These are phyloP conservation scores for Hestina assimilis DNA, from an alignment of 1,140 invertebrate genomes.

Conservation along the genomic window DNA sequence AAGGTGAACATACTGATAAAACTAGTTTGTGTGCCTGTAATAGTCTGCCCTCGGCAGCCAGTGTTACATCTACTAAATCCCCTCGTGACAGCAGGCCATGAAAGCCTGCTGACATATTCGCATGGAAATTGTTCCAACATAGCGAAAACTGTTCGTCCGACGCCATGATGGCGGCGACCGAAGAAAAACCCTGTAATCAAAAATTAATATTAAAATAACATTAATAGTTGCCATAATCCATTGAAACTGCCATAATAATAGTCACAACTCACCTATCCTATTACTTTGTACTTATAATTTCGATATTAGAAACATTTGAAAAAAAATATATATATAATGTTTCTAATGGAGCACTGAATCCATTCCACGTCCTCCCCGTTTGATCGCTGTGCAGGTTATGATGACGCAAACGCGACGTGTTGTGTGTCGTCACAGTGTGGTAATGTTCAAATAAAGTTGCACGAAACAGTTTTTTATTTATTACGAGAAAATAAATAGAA, in stretches of 20 bases:
- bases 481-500: slow-evolving; percentile 5
- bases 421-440: slow-evolving; percentile 61
- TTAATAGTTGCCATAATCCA: neutral
- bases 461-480: slow-evolving; percentile 32
- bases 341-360: slow-evolving; percentile 58
- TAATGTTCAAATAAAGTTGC: slow-evolving; percentile 37
- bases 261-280: slow-evolving; percentile 63
- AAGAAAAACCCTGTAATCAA: slow-evolving; percentile 57
- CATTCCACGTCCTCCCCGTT: slow-evolving; percentile 71
- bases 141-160: slow-evolving; percentile 87
- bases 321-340: slow-evolving; percentile 68
- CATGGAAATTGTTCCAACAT: slow-evolving; percentile 89
- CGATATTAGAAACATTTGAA: slow-evolving; percentile 77
- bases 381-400: slow-evolving; percentile 65
- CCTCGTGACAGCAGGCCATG: slow-evolving; percentile 86
- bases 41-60: slow-evolving; percentile 88
- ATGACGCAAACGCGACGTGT: slow-evolving; percentile 70
- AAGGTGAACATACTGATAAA: slow-evolving; percentile 91
- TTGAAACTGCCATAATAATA: neutral
- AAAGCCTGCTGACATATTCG: slow-evolving; percentile 85
- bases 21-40: slow-evolving; percentile 90
- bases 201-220: neutral
- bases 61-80: slow-evolving; percentile 88
- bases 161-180: slow-evolving; percentile 81
- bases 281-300: slow-evolving; percentile 75